Percentiles rank a stretch among this genome's conserved stretches.
phyloP scores from a whole-genome alignment of 2,888 invertebrate genomes.

The Orchestes rusci region DNA sequence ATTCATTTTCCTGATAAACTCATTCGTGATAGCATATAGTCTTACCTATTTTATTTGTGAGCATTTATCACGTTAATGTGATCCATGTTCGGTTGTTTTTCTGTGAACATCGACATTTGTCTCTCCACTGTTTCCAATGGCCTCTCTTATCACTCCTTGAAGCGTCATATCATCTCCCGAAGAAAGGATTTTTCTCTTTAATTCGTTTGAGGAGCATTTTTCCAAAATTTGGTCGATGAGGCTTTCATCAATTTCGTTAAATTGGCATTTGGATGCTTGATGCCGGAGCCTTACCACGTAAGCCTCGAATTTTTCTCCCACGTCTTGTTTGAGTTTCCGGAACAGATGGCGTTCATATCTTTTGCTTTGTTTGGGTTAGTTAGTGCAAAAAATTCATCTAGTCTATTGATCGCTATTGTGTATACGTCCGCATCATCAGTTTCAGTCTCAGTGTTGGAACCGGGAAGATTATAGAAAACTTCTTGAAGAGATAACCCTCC shows the following conservation, averaged over 20 bases:
- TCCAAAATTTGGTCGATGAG: neutral
- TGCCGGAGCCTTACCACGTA: conserved; percentile 25
- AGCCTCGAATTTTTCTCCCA: conserved; percentile 33
- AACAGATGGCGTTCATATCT: conserved; percentile 32
- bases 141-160: neutral
- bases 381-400: conserved; percentile 28
- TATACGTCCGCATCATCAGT: conserved; percentile 7
- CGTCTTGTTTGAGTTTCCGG: conserved; percentile 31
- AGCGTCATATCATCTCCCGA: neutral
- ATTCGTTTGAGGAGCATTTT: neutral
- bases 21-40: too few species aligned
- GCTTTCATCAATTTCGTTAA: neutral
- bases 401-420: conserved; percentile 19
- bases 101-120: neutral
- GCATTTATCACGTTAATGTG: too few species aligned
- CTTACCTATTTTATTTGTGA: too few species aligned
- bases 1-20: too few species aligned
- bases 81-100: too few species aligned
- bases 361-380: conserved; percentile 30
- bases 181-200: neutral
- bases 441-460: conserved; percentile 17
- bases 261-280: conserved; percentile 5
- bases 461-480: conserved; percentile 30
- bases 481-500: conserved; percentile 30
- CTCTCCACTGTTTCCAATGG: neutral